A percentile compares a stretch with the other conserved stretches of the same genome.
These are phyloP conservation scores for Cepaea nemoralis DNA, from an alignment of 1,140 invertebrate genomes.

Conservation along the genomic window DNA sequence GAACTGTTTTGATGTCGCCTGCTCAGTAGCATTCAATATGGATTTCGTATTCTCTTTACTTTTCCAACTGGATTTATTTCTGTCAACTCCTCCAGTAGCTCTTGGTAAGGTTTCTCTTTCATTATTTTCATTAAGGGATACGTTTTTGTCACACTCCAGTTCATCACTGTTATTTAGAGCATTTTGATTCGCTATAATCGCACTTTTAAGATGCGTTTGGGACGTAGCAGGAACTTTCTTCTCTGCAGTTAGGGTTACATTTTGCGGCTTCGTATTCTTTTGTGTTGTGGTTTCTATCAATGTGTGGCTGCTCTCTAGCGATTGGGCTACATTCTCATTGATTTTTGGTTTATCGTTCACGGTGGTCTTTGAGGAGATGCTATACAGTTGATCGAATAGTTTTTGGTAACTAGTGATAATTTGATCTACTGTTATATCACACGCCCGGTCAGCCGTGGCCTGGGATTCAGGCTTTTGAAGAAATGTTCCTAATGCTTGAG, in stretches of 20 bases:
- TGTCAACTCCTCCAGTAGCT: not conserved
- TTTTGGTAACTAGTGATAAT: slow-evolving; percentile 28
- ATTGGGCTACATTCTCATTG: not conserved
- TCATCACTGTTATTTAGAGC: not conserved
- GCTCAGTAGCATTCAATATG: not conserved
- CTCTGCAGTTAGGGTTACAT: not conserved
- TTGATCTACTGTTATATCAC: slow-evolving; percentile 27
- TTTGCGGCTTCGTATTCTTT: not conserved
- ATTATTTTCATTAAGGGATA: not conserved
- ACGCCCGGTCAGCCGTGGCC: not conserved
- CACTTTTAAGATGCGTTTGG: no score
- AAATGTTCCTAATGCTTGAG: slow-evolving; percentile 26
- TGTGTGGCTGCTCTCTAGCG: not conserved
- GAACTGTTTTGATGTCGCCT: not conserved
- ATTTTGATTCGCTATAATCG: no score
- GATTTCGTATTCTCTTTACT: not conserved
- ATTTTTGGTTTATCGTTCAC: not conserved
- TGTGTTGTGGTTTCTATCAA: not conserved
- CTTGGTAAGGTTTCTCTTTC: not conserved
- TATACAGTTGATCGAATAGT: slow-evolving; percentile 3
- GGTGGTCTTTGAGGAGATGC: not conserved
- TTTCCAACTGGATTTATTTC: not conserved
- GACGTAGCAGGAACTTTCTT: no score
- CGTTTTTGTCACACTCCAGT: not conserved
- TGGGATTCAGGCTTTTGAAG: slow-evolving; percentile 7